Percentiles rank a stretch among this genome's conserved stretches.
Conservation (phyloP, 1,140 invertebrate genomes). For the Drosophila elegans region DNA sequence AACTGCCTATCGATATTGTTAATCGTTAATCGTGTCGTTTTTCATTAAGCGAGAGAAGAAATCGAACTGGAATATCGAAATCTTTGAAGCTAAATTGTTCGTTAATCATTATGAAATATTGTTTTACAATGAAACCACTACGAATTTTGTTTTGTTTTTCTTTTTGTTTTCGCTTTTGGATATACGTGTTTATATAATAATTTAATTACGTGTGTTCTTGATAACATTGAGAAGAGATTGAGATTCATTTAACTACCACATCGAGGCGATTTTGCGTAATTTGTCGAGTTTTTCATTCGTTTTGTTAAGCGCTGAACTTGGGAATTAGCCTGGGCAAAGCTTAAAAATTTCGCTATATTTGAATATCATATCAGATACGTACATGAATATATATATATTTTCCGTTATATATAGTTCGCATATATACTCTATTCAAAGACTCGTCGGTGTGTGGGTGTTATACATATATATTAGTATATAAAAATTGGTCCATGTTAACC, state of each 20-base stretch:
- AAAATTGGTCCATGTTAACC: conserved; percentile 83
- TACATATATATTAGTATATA: conserved; percentile 53
- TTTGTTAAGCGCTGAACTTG: conserved; percentile 52
- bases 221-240: conserved; percentile 81
- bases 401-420: conserved; percentile 38
- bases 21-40: conserved; percentile 34
- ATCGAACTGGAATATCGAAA: conserved; percentile 45
- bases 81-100: conserved; percentile 54
- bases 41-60: conserved; percentile 47
- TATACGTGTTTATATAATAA: conserved; percentile 45
- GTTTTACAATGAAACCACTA: conserved; percentile 84
- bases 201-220: conserved; percentile 57
- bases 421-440: conserved; percentile 44
- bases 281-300: conserved; percentile 30
- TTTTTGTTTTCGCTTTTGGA: conserved; percentile 45
- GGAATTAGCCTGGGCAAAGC: conserved; percentile 60
- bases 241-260: conserved; percentile 84
- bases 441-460: conserved; percentile 57
- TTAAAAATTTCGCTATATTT: conserved; percentile 79
- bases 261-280: conserved; percentile 66
- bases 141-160: conserved; percentile 72
- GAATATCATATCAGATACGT: conserved; percentile 49
- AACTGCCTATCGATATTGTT: conserved; percentile 43
- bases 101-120: conserved; percentile 72
- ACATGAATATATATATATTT: conserved; percentile 36